Evolutionary conservation across 1,140 invertebrate genomes (phyloP), one percentile per base, ranked within the genome.

Genomic region (Thaumetopoea pityocampa): DNA sequence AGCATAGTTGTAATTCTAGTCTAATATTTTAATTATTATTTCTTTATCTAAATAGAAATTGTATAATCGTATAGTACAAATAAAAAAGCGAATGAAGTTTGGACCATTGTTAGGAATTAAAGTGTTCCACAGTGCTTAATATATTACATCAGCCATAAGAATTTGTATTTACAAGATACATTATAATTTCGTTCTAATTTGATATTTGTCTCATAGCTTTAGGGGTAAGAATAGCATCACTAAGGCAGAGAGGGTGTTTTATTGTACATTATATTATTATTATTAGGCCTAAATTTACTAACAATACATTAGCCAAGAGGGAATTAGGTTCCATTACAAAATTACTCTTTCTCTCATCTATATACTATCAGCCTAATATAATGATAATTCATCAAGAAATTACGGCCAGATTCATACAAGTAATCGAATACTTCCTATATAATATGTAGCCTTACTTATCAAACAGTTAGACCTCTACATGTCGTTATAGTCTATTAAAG

Each of bases 71-170:
- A 82, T 79, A 82, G 71, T 78, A 82, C 69, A 82, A 82, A 80
- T 82, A 63, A 82, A 72, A 70, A 82, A 82, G 78, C 78, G 59
- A 82, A 68, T 76, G 73, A 80, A 77, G 71, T 80, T 82, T 80
- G 79, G 76, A 80, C 79, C 76, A 80, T 83, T 78, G 69, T 77
- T 80, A 80, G 78, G 76, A 83, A 80, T 80, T 76, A 57, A 79
- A 74, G 71, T 78, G 71, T 80, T 79, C 76, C 76, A 72, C 78
- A 78, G 76, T 79, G 70, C 72, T 68, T 48, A 62, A 67, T 72
- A 69, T 68, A 65, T 65, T 58, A 77, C 65, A 72, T 71, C 68
- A 76, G 70, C 67, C 58, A 65, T 74, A 68, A 73, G 60, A 72
- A 62, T 66, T 76, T 61, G 55, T 82, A 82, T 82, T 79, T 82